Evolutionary conservation across 2,888 invertebrate genomes (phyloP), one percentile per base, ranked within the genome.

Genomic region (Tyria jacobaeae): DNA sequence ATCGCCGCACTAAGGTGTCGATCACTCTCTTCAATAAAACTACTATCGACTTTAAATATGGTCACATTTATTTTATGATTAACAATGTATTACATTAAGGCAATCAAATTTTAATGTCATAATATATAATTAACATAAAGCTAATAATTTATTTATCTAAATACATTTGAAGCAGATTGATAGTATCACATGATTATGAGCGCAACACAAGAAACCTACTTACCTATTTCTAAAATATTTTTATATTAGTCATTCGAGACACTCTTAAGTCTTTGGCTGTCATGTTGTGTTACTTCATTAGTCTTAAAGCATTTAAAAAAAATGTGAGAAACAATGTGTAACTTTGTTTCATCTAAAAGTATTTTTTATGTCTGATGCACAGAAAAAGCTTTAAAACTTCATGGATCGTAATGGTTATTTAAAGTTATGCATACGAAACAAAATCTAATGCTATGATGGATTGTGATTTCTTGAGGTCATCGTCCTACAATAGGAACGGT

Each of bases 21-120:
- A 44, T 21, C 21, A 17, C 4, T 44, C 3, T 44, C 3, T 9
- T 44, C 14, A 61, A 55, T 37, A 41, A 58, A 62, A 62, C 48
- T 24, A 49, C n/a, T 15, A 17, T 52, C 27, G 24, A 54, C n/a
- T 49, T 62, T 54, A 48, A 25, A 54, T n/a, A 25, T 31, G 21
- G 41, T 17, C 55, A 68, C 51, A n/a, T 76, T 78, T 78, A 75
- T 78, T 78, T 68, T 50, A 75, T 68, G 41, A 75, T 66, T 70
- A 60, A 55, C 61, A 53, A 57, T 60, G 24, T 53, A 62, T 64
- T 64, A 64, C 56, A 62, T 64, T 52, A 64, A n/a, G 50, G 53
- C 66, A 67, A 61, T 65, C 39, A 56, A 49, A 62, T 60, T 57
- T 57, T 47, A 55, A 44, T 61, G 21, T 65, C 63, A 60, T 63